Percentiles rank a stretch among this genome's conserved stretches.
Evolutionary conservation across 2,113 vertebrate genomes (phyloP).

Genomic region (Coregonus clupeaformis): DNA sequence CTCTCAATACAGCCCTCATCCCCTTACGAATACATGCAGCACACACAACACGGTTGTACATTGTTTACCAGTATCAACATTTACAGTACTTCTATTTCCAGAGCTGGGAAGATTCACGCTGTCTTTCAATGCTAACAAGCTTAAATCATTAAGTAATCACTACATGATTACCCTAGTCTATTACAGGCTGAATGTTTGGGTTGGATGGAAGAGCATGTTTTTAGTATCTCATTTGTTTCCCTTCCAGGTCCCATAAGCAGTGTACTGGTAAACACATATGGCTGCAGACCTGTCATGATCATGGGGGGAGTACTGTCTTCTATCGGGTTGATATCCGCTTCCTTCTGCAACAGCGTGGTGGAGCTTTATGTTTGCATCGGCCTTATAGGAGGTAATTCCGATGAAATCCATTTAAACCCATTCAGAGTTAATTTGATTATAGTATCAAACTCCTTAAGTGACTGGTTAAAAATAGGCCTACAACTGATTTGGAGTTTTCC

Average conservation of each 20-base stretch:
- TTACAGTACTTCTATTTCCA: conserved; percentile 43
- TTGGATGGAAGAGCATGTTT: neutral
- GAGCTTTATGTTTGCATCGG: conserved; percentile 92
- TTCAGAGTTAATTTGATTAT: conserved; percentile 26
- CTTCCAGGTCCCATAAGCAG: conserved; percentile 90
- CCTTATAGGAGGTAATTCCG: conserved; percentile 85
- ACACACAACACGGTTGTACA: conserved; percentile 7
- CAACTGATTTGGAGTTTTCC: neutral
- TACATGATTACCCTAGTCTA: conserved; percentile 4
- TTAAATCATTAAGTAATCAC: conserved; percentile 41
- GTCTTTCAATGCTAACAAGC: conserved; percentile 32
- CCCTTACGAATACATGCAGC: no score
- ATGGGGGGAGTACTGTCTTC: conserved; percentile 85
- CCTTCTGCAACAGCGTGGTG: conserved; percentile 83
- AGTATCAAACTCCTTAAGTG: neutral
- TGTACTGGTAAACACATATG: conserved; percentile 92
- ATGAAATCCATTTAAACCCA: conserved; percentile 5
- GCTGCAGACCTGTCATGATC: conserved; percentile 91
- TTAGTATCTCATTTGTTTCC: conserved; percentile 6
- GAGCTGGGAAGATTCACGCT: conserved; percentile 3
- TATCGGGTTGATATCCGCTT: conserved; percentile 87
- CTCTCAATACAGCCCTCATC: no score
- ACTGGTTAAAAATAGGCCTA: conserved; percentile 28
- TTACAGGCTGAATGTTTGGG: neutral
- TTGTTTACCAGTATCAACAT: conserved; percentile 14